Percentiles rank a stretch among this genome's conserved stretches.
phyloP scores from a whole-genome alignment of 1,140 invertebrate genomes.

The Paraescarpia echinospica region DNA sequence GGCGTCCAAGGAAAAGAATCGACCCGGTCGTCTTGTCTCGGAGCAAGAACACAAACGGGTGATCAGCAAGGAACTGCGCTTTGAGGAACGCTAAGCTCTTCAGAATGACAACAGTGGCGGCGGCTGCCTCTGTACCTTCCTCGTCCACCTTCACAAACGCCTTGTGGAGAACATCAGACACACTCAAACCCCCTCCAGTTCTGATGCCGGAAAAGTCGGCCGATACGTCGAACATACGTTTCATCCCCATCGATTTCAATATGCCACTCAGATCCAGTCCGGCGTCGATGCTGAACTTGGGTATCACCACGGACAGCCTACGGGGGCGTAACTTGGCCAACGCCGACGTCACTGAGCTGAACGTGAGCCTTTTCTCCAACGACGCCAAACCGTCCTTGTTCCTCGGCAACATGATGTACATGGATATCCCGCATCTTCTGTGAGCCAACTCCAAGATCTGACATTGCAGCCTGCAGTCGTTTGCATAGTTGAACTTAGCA shows the following conservation, averaged over 20 bases:
- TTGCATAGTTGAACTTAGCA: too few species aligned
- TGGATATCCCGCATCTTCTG: not conserved
- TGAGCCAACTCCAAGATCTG: conserved; percentile 6
- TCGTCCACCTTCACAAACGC: conserved; percentile 64
- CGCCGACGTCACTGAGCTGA: too few species aligned
- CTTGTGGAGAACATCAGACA: conserved; percentile 58
- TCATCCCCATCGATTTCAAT: too few species aligned
- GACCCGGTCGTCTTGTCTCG: not conserved
- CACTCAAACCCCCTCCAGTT: not conserved
- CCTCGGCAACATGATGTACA: not conserved
- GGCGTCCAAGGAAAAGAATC: conserved; percentile 19
- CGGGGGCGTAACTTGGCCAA: not conserved
- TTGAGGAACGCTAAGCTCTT: not conserved
- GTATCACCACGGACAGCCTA: too few species aligned
- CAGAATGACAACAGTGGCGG: conserved; percentile 43
- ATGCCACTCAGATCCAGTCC: too few species aligned
- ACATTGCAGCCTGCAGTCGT: not conserved
- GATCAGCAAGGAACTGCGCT: not conserved
- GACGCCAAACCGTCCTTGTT: not conserved
- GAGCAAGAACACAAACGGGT: conserved; percentile 1
- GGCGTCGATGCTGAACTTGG: too few species aligned
- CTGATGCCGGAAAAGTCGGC: too few species aligned
- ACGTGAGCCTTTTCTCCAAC: too few species aligned
- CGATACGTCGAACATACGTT: not conserved
- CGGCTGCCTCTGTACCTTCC: conserved; percentile 57